A percentile compares a stretch with the other conserved stretches of the same genome.
Conservation (phyloP, 2,797 vertebrate genomes). For the Muscicapa comitata region DNA sequence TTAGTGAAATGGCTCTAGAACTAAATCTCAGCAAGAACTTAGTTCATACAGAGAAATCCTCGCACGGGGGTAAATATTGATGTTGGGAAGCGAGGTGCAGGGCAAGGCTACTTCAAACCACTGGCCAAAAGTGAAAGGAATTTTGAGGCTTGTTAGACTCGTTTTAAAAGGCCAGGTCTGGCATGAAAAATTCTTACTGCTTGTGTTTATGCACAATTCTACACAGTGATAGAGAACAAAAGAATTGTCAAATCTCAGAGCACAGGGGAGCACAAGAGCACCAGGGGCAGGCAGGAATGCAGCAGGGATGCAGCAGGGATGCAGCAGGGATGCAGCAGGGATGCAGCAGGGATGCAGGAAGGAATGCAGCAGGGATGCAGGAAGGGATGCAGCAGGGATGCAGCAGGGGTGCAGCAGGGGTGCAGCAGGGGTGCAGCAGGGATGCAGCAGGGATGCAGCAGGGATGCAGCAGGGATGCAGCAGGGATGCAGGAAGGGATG, state of each 20-base stretch:
- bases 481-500: neutral
- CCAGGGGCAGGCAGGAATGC: neutral
- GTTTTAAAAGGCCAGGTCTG: fast-evolving
- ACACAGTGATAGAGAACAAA: fast-evolving
- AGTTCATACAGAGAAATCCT: neutral
- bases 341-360: neutral
- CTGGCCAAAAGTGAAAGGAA: neutral
- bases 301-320: too few relatives aligned
- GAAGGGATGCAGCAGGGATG: too few relatives aligned
- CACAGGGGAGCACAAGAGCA: neutral
- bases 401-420: too few relatives aligned
- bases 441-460: neutral
- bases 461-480: too few relatives aligned
- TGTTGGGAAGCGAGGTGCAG: neutral
- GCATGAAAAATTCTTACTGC: neutral
- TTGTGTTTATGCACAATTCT: neutral
- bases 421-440: neutral
- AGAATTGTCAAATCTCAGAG: neutral
- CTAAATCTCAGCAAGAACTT: neutral
- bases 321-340: too few relatives aligned
- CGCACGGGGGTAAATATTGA: fast-evolving
- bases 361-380: neutral
- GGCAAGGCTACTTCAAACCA: neutral
- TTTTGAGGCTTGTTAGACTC: neutral
- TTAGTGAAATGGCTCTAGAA: neutral